A percentile compares a stretch with the other conserved stretches of the same genome.
Conservation (phyloP, 2,888 invertebrate species). For the Chrysotoxum bicinctum region DNA sequence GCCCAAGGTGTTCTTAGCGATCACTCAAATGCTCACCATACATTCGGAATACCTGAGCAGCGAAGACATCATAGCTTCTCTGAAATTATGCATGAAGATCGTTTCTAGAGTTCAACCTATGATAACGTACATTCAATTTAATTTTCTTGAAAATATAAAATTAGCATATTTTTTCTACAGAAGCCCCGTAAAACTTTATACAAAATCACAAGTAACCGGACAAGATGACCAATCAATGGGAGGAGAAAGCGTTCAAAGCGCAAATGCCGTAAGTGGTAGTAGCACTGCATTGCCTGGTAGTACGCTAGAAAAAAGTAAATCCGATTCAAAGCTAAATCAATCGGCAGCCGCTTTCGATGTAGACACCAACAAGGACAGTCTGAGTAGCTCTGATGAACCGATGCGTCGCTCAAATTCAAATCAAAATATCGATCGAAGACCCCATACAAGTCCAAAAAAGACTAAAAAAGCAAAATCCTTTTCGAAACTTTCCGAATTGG, state of each 20-base stretch:
- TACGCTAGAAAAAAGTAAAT: conserved; percentile 85
- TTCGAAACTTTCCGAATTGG: conserved; percentile 83
- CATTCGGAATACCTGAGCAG: conserved; percentile 82
- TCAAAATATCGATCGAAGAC: conserved; percentile 82
- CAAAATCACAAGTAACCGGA: conserved; percentile 67
- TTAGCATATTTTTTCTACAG: conserved; percentile 69
- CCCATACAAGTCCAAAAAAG: conserved; percentile 79
- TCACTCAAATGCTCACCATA: conserved; percentile 84
- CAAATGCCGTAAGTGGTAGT: conserved; percentile 73
- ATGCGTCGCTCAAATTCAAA: conserved; percentile 84
- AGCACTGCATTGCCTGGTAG: conserved; percentile 75
- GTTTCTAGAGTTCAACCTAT: conserved; percentile 89
- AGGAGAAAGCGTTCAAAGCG: conserved; percentile 62
- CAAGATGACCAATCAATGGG: conserved; percentile 49
- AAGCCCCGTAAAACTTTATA: conserved; percentile 79
- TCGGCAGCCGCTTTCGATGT: conserved; percentile 63
- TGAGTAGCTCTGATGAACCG: conserved; percentile 78
- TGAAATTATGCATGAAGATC: conserved; percentile 88
- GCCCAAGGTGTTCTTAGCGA: conserved; percentile 88
- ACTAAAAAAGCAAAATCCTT: conserved; percentile 84
- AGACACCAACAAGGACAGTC: conserved; percentile 54
- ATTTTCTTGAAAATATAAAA: neutral
- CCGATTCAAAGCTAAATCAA: conserved; percentile 85
- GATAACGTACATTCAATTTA: conserved; percentile 79
- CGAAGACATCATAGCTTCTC: conserved; percentile 85